These are phyloP conservation scores for Eudasyphora cyanicolor DNA, from an alignment of 2,888 invertebrate genomes.

Conservation along the genomic window DNA sequence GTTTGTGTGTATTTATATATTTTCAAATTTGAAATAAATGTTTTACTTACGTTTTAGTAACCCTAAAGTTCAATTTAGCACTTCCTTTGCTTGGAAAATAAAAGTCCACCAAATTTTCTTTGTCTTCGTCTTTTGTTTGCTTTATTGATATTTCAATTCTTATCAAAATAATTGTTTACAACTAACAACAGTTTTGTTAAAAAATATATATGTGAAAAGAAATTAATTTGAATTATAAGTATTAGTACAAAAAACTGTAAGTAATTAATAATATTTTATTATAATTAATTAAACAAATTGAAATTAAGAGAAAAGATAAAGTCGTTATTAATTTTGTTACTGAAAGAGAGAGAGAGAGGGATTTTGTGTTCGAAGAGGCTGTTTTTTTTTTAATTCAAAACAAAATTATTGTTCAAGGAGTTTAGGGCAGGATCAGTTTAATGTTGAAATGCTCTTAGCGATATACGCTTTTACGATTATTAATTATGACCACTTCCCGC, in stretches of 20 bases:
- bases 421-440: too few relatives aligned
- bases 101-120: background rate
- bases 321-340: too few relatives aligned
- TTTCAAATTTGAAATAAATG: too few relatives aligned
- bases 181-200: slow-evolving; percentile 57
- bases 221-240: slow-evolving; percentile 33
- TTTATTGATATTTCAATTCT: slow-evolving; percentile 61
- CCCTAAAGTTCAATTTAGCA: too few relatives aligned
- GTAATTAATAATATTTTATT: slow-evolving; percentile 41
- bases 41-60: too few relatives aligned
- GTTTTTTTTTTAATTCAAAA: background rate
- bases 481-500: too few relatives aligned
- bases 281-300: slow-evolving; percentile 16
- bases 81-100: background rate
- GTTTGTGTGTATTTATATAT: too few relatives aligned
- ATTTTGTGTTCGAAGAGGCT: background rate
- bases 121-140: slow-evolving; percentile 34
- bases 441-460: too few relatives aligned
- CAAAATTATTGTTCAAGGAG: too few relatives aligned
- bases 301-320: background rate
- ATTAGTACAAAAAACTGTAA: slow-evolving; percentile 4
- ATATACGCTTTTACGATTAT: too few relatives aligned
- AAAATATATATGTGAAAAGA: slow-evolving; percentile 34
- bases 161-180: slow-evolving; percentile 65
- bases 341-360: too few relatives aligned